phyloP scores from a whole-genome alignment of 2,888 invertebrate species.

The Ephialtes manifestator region DNA sequence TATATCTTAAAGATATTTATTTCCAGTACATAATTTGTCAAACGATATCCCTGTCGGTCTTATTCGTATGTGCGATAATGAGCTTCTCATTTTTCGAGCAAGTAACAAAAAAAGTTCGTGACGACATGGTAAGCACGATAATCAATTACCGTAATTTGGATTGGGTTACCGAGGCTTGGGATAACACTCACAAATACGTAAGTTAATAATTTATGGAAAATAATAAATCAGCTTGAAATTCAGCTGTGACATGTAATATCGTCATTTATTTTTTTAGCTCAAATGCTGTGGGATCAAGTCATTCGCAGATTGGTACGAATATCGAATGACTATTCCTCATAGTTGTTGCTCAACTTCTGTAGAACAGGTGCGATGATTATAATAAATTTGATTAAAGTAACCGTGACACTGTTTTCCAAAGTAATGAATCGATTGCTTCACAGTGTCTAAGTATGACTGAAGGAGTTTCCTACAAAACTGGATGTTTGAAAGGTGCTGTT shows the following conservation, averaged over 20 bases:
- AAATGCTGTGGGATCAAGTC: constrained; percentile 79
- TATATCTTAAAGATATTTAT: not conserved
- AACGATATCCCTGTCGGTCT: constrained; percentile 69
- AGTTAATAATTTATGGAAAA: constrained; percentile 10
- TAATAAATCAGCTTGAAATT: not conserved
- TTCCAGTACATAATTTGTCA: constrained; percentile 76
- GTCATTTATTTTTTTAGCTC: constrained; percentile 69
- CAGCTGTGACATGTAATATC: not conserved
- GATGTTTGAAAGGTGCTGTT: constrained; percentile 75
- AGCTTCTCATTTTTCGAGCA: constrained; percentile 78
- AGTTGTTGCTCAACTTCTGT: constrained; percentile 77
- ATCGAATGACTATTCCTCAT: constrained; percentile 74
- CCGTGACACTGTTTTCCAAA: not conserved
- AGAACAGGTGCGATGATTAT: constrained; percentile 71
- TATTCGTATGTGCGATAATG: constrained; percentile 76
- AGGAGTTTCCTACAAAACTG: constrained; percentile 75
- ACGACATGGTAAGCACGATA: constrained; percentile 76
- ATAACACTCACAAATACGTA: constrained; percentile 80
- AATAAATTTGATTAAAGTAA: not conserved
- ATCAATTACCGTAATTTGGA: constrained; percentile 73
- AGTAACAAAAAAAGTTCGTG: constrained; percentile 73
- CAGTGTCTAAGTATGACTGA: constrained; percentile 77
- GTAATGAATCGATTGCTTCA: constrained; percentile 33
- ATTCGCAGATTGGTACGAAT: constrained; percentile 75
- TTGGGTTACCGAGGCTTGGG: constrained; percentile 78